Evolutionary conservation across 2,888 invertebrate genomes (phyloP).

Genomic region (Elysia crispata): DNA sequence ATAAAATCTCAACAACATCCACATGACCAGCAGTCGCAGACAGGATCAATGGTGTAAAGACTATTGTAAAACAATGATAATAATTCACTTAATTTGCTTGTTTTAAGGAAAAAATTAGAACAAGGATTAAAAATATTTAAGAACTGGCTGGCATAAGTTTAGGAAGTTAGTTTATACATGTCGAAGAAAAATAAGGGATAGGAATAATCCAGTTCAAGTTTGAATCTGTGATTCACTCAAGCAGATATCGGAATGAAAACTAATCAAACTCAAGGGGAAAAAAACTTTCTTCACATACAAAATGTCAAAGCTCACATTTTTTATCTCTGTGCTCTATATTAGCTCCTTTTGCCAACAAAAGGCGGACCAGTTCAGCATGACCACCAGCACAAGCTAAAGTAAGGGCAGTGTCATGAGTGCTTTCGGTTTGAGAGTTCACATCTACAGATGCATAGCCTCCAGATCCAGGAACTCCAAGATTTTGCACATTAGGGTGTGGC

Average conservation of each 20-base stretch:
- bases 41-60: conserved; percentile 97
- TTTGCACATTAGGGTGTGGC: conserved; percentile 17
- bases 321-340: conserved; percentile 99
- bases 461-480: conserved; percentile 12
- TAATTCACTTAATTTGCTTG: too few relatives aligned
- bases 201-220: too few relatives aligned
- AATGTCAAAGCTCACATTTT: conserved; percentile 80
- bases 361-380: conserved; percentile 95
- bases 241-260: too few relatives aligned
- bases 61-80: conserved; percentile 76
- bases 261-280: too few relatives aligned
- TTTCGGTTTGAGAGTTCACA: conserved; percentile 98
- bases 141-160: too few relatives aligned
- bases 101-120: neutral
- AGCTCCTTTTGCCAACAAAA: conserved; percentile 93
- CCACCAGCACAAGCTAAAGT: conserved; percentile 96
- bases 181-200: too few relatives aligned
- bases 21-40: conserved; percentile 98
- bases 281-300: too few relatives aligned
- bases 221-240: too few relatives aligned
- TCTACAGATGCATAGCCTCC: conserved; percentile 80
- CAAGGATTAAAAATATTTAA: too few relatives aligned
- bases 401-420: conserved; percentile 98
- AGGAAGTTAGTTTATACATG: too few relatives aligned
- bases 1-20: conserved; percentile 90